A percentile compares a stretch with the other conserved stretches of the same genome.
phyloP scores from a whole-genome alignment of 64 coral and sea anemone species.

The Orbicella faveolata region DNA sequence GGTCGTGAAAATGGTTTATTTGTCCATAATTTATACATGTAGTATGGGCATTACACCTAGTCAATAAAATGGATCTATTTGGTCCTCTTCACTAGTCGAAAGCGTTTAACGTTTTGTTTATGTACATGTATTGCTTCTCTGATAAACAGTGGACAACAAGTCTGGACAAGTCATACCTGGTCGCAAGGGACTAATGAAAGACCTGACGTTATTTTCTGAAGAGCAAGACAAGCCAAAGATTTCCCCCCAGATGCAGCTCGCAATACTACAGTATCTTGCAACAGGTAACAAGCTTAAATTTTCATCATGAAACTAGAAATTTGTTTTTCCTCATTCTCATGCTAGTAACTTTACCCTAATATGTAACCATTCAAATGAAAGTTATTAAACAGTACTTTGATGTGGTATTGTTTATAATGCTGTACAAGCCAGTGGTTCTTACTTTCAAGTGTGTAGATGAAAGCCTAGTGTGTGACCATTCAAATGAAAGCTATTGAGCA shows the following conservation, averaged over 20 bases:
- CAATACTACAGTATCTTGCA: constrained; percentile 85
- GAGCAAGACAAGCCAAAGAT: constrained; percentile 68
- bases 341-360: neutral
- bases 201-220: constrained; percentile 73
- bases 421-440: too few species aligned
- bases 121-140: neutral
- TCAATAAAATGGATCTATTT: too few species aligned
- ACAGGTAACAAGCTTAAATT: constrained; percentile 63
- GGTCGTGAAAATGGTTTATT: too few species aligned
- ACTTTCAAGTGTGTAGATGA: too few species aligned
- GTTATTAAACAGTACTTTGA: too few species aligned
- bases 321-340: neutral
- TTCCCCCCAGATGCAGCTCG: constrained; percentile 85
- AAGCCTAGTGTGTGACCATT: neutral
- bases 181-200: constrained; percentile 48
- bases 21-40: too few species aligned
- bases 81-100: too few species aligned
- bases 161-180: constrained; percentile 80
- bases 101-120: too few species aligned
- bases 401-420: too few species aligned
- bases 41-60: too few species aligned
- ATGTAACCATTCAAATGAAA: neutral
- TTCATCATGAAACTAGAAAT: neutral
- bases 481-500: neutral
- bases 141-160: constrained; percentile 90